Conservation (phyloP, 2,113 vertebrate genomes). For the Cheirogaleus medius region DNA sequence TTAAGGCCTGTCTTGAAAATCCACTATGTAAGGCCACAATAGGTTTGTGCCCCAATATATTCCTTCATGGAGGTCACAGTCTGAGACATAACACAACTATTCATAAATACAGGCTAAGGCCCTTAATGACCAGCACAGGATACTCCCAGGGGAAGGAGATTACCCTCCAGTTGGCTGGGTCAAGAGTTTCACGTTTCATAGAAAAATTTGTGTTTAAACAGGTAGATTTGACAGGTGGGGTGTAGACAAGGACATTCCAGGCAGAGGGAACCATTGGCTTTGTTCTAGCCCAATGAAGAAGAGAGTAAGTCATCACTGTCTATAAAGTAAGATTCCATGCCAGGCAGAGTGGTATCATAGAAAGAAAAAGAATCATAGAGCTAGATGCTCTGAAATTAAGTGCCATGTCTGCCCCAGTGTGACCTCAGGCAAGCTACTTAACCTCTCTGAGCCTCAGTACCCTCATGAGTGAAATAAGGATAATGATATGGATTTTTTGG, state of each 20-base stretch:
- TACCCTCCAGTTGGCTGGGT: neutral
- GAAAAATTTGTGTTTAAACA: neutral
- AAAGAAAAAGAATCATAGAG: neutral
- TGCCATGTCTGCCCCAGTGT: neutral
- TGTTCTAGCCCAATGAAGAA: neutral
- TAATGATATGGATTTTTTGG: neutral
- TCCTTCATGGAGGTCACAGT: neutral
- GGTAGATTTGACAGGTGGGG: neutral
- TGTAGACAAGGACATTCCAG: neutral
- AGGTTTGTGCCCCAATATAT: neutral
- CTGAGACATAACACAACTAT: neutral
- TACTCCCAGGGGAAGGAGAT: neutral
- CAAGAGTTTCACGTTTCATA: neutral
- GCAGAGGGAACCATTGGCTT: neutral
- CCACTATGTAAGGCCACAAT: neutral
- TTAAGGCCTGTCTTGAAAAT: neutral
- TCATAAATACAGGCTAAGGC: neutral
- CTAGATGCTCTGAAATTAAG: neutral
- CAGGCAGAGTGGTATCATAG: neutral
- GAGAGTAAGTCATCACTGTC: neutral
- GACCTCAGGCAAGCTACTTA: constrained; percentile 36
- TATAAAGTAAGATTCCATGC: neutral
- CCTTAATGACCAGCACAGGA: neutral
- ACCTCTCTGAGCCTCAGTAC: constrained; percentile 3
- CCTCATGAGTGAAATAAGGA: neutral